These are phyloP conservation scores for Beroe ovata DNA, from an alignment of 37 sponge, comb jelly and placozoan genomes.

Conservation along the genomic window DNA sequence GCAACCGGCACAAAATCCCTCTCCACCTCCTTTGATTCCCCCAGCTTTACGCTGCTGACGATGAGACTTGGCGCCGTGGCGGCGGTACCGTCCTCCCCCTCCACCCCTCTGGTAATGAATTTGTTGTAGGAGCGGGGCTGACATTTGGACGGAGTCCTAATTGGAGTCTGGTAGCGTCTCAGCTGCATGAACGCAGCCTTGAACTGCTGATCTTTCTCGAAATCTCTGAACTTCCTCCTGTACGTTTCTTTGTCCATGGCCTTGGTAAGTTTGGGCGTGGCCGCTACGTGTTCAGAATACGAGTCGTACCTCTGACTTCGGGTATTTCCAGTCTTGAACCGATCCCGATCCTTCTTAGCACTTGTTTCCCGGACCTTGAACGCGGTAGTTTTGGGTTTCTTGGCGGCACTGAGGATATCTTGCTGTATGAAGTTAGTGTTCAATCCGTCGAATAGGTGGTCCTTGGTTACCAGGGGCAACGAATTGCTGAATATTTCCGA, in stretches of 20 bases:
- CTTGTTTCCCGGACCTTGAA: background rate
- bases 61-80: background rate
- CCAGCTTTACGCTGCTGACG: background rate
- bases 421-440: background rate
- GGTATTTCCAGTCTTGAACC: background rate
- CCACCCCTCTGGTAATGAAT: background rate
- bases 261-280: background rate
- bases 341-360: background rate
- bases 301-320: background rate
- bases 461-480: background rate
- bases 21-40: background rate
- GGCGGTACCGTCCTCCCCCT: background rate
- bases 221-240: constrained; percentile 22
- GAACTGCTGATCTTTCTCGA: constrained; percentile 38
- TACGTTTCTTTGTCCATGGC: background rate
- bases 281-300: background rate
- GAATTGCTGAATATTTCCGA: background rate
- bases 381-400: background rate
- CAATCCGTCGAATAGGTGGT: constrained; percentile 13
- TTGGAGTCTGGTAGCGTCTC: constrained; percentile 11
- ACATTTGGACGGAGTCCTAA: background rate
- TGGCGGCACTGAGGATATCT: background rate
- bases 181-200: background rate
- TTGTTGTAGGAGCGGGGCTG: constrained; percentile 42
- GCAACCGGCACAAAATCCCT: background rate